phyloP scores from a whole-genome alignment of 2,888 invertebrate genomes.

The Drosophila kanekoi region DNA sequence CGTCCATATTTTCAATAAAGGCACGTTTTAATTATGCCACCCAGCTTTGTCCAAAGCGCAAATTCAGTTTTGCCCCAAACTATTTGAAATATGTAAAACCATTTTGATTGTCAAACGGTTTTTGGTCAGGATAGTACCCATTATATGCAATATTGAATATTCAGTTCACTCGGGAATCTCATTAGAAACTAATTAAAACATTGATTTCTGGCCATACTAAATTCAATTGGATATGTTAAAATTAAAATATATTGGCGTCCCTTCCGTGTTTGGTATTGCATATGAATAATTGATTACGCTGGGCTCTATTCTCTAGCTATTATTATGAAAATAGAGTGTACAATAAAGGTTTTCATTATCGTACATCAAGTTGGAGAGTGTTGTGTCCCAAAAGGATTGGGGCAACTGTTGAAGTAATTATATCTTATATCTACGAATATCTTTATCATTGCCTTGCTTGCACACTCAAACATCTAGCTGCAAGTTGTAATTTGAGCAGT shows the following conservation, averaged over 20 bases:
- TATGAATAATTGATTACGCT: neutral
- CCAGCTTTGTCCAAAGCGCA: constrained; percentile 18
- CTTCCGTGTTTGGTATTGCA: neutral
- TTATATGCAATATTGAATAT: constrained; percentile 29
- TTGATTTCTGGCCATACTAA: constrained; percentile 17
- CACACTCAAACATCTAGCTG: neutral
- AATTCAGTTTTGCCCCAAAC: constrained; percentile 11
- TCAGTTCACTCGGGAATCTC: constrained; percentile 13
- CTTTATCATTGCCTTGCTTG: neutral
- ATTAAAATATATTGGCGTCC: neutral
- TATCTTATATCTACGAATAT: too few relatives aligned
- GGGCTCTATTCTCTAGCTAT: neutral
- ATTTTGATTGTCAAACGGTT: constrained; percentile 37
- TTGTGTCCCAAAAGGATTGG: too few relatives aligned
- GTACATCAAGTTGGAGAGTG: too few relatives aligned
- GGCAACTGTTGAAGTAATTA: too few relatives aligned
- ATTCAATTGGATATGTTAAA: neutral
- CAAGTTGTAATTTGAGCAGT: neutral
- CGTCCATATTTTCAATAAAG: constrained; percentile 47
- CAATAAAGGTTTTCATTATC: too few relatives aligned
- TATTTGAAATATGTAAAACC: constrained; percentile 56
- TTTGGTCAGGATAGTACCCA: constrained; percentile 19
- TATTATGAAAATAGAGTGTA: too few relatives aligned
- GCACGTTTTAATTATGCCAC: constrained; percentile 42
- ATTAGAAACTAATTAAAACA: constrained; percentile 50